Percentiles rank a stretch among this genome's conserved stretches.
Evolutionary conservation across 2,113 vertebrate species (phyloP).

Genomic region (Lathamus discolor): DNA sequence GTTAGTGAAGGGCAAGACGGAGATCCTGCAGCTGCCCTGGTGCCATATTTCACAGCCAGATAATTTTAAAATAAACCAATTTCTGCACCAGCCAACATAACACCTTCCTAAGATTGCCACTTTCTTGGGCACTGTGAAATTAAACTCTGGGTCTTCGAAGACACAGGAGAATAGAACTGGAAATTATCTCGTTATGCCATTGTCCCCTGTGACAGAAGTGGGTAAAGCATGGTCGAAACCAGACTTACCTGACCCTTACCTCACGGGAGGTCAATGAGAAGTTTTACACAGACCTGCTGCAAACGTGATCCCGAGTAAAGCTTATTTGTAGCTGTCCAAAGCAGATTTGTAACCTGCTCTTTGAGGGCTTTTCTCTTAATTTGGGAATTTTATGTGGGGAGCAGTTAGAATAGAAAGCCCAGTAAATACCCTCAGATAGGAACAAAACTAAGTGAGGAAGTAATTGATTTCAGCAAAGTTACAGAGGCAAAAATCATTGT

Average conservation of each 20-base stretch:
- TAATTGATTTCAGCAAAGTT: background rate
- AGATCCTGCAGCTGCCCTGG: background rate
- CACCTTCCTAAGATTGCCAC: background rate
- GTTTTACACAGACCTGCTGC: background rate
- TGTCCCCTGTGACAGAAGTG: fast-evolving
- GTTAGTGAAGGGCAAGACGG: background rate
- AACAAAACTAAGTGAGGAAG: background rate
- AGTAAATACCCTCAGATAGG: background rate
- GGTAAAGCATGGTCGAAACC: background rate
- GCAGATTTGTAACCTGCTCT: background rate
- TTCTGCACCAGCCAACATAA: background rate
- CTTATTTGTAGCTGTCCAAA: background rate
- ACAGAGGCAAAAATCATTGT: background rate
- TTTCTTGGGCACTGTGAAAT: background rate
- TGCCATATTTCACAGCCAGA: background rate
- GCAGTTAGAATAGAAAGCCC: background rate
- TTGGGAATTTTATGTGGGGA: background rate
- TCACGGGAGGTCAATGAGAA: background rate
- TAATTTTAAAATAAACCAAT: background rate
- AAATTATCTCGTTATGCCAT: background rate
- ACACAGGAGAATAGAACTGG: background rate
- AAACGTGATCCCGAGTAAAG: background rate
- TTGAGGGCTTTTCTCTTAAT: background rate
- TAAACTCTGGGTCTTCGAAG: background rate
- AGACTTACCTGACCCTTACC: background rate